Base-by-base conservation (phyloP, 2,888 invertebrate species). In the Dendrolimus pini region DNA sequence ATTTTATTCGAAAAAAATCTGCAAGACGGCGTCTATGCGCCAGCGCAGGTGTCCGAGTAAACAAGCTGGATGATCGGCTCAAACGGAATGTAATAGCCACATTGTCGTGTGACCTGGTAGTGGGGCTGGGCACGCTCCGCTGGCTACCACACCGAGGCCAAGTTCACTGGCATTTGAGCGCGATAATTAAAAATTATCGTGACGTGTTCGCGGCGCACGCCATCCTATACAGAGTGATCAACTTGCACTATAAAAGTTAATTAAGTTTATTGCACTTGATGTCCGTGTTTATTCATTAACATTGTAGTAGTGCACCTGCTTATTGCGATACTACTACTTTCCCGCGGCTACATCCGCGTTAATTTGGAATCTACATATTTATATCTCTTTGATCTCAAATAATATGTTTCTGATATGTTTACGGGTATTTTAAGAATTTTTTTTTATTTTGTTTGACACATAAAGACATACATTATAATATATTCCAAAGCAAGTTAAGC, bases 101-200 rank as follows among this genome's bases (percentile, higher is more conserved):
- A 79, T 77, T 77, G 77, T 77, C 80, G 81, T 85, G 80, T 80
- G 87, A 88, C 89, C 89, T 82, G 85, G 77, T 80, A 75, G 76
- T 78, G 78, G 79, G 78, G 78, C 30, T 30, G 80, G 78, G 74
- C 81, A 79, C 78, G 83, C 75, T 74, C 70, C 74, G 80, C 78
- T 77, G 82, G 71, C 71, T 73, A 77, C 79, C 77, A 76, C 82
- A 80, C 72, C 82, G 81, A 85, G 87, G 85, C 89, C 89, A 90
- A 89, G 89, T 89, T 90, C 89, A 90, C 85, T 89, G 89, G 89
- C 90, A 90, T 89, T 89, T 88, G 85, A 87, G 82, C 78, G 81
- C 86, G 86, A 87, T 89, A 89, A 90, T 89, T 89, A 89, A 90
- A 89, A 89, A 89, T 83, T 87, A 89, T 88, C 86, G 86, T 89